Conservation (phyloP, 2,113 vertebrate species). For the Nerophis lumbriciformis region DNA sequence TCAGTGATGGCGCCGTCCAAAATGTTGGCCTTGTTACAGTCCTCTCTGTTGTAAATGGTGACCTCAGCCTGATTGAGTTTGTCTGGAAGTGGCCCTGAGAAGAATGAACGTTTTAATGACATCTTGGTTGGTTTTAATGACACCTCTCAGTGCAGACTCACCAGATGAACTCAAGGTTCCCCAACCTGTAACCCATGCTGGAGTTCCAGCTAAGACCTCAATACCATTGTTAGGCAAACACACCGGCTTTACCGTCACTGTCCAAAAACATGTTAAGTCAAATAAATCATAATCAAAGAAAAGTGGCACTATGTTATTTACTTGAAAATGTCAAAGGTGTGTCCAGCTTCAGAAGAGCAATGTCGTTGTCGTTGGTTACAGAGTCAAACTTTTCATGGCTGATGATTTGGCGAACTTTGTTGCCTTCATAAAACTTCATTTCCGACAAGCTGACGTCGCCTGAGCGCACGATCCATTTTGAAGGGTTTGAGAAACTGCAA, state of each 20-base stretch:
- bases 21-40: constrained; percentile 65
- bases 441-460: constrained; percentile 26
- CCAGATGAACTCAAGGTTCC: constrained; percentile 36
- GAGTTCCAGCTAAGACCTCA: constrained; percentile 17
- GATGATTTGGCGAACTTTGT: constrained; percentile 43
- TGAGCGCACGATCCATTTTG: constrained; percentile 35
- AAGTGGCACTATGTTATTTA: constrained; percentile 24
- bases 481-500: constrained; percentile 15
- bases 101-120: not conserved
- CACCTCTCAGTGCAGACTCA: constrained; percentile 11
- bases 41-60: constrained; percentile 65
- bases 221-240: constrained; percentile 64
- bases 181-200: constrained; percentile 68
- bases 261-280: constrained; percentile 2
- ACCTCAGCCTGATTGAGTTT: constrained; percentile 72
- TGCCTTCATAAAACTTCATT: rapidly evolving
- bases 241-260: constrained; percentile 57
- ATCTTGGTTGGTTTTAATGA: too few species aligned
- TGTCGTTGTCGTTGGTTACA: constrained; percentile 42
- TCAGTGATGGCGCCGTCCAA: constrained; percentile 71
- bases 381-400: constrained; percentile 40
- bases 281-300: not conserved
- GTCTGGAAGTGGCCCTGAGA: constrained; percentile 68
- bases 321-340: constrained; percentile 43
- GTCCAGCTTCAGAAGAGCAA: constrained; percentile 65